phyloP scores from a whole-genome alignment of 2,113 vertebrate species.

The Phrynocephalus versicolor region DNA sequence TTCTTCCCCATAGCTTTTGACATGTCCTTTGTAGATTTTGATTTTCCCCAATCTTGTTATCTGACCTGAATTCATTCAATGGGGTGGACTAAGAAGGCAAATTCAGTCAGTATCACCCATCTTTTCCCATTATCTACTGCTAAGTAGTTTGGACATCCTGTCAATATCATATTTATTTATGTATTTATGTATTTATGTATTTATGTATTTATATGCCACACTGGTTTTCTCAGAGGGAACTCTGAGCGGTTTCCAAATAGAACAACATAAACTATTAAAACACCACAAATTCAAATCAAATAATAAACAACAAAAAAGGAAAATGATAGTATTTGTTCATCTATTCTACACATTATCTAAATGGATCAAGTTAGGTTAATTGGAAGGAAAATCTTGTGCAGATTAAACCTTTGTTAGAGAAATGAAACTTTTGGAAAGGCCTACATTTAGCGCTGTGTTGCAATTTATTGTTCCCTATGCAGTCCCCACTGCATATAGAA shows the following conservation, averaged over 20 bases:
- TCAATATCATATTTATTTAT: too few species aligned
- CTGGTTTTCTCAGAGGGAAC: too few species aligned
- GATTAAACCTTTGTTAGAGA: conserved; percentile 1
- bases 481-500: neutral
- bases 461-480: neutral
- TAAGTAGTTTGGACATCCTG: neutral
- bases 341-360: neutral
- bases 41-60: neutral
- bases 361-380: neutral
- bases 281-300: too few species aligned
- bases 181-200: too few species aligned
- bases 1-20: neutral
- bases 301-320: too few species aligned
- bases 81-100: neutral
- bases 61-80: neutral
- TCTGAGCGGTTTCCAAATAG: too few species aligned
- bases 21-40: neutral
- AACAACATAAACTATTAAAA: too few species aligned
- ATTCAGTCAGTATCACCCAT: neutral
- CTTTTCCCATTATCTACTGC: accelerated
- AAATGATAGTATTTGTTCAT: too few species aligned
- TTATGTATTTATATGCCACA: too few species aligned
- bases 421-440: conserved; percentile 1
- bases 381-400: neutral
- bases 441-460: neutral